A percentile compares a stretch with the other conserved stretches of the same genome.
Evolutionary conservation across 2,797 vertebrate genomes (phyloP).

Genomic region (Malurus splendens): DNA sequence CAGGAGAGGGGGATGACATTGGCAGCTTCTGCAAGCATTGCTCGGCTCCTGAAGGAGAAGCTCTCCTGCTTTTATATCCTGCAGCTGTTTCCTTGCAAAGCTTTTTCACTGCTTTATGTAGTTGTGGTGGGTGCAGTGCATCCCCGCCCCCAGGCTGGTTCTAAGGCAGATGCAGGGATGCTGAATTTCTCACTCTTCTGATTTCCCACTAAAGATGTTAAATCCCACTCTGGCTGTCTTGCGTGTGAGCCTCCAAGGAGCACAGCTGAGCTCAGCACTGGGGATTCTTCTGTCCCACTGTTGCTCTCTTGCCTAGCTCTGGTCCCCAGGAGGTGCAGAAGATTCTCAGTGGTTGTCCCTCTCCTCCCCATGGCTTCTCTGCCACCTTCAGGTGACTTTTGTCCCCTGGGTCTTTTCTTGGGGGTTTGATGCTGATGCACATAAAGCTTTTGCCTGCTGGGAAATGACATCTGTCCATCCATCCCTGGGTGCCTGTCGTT

Average conservation of each 20-base stretch:
- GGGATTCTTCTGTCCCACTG: accelerated
- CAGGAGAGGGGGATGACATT: not conserved
- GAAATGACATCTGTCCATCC: not conserved
- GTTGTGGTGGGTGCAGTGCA: not conserved
- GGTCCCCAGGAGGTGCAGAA: not conserved
- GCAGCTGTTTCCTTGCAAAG: not conserved
- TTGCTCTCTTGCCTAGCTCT: not conserved
- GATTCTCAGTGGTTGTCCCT: not conserved
- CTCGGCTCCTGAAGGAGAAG: not conserved
- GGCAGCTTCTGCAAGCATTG: not conserved
- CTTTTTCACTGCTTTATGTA: not conserved
- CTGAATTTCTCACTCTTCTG: not conserved
- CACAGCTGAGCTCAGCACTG: not conserved
- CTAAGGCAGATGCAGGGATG: not conserved
- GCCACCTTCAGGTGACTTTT: not conserved
- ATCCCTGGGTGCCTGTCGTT: not conserved
- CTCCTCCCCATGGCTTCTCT: not conserved
- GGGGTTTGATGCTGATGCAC: not conserved
- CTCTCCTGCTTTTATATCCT: not conserved
- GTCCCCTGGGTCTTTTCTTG: accelerated
- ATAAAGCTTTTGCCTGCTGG: not conserved
- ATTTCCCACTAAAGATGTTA: not conserved
- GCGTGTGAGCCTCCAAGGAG: not conserved
- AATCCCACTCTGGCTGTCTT: accelerated
- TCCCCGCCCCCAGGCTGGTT: not conserved